These are phyloP conservation scores for Tortricodes alternella DNA, from an alignment of 2,888 invertebrate genomes.

Conservation along the genomic window DNA sequence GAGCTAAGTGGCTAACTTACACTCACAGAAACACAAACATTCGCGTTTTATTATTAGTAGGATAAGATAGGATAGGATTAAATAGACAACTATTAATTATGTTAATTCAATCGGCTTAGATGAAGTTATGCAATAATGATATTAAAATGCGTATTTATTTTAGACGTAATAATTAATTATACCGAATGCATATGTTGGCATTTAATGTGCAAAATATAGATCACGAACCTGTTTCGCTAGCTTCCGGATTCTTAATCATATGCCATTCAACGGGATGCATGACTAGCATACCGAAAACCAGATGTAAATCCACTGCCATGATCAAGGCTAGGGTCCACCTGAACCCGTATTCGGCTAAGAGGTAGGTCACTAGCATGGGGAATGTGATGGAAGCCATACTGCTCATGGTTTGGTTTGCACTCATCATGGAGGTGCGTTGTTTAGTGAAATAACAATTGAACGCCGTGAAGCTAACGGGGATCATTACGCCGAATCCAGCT, in stretches of 20 bases:
- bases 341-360: conserved; percentile 86
- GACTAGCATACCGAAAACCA: conserved; percentile 86
- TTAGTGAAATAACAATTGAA: conserved; percentile 89
- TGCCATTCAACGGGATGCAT: conserved; percentile 91
- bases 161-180: not conserved
- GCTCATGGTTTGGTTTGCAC: conserved; percentile 87
- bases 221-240: conserved; percentile 44
- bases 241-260: conserved; percentile 59
- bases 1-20: no score
- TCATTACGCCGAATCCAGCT: conserved; percentile 87
- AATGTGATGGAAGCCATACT: conserved; percentile 86
- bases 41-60: no score
- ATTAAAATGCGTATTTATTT: no score
- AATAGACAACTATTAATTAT: no score
- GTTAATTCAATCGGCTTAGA: no score
- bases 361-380: conserved; percentile 84
- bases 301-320: conserved; percentile 86
- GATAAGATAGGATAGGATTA: no score
- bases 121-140: no score
- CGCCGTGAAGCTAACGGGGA: conserved; percentile 87
- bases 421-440: conserved; percentile 88
- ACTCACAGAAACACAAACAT: no score
- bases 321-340: conserved; percentile 86
- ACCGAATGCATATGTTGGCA: not conserved
- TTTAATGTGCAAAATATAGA: not conserved